Base-by-base conservation (phyloP, 2,113 vertebrate species). In the Holacanthus passer region DNA sequence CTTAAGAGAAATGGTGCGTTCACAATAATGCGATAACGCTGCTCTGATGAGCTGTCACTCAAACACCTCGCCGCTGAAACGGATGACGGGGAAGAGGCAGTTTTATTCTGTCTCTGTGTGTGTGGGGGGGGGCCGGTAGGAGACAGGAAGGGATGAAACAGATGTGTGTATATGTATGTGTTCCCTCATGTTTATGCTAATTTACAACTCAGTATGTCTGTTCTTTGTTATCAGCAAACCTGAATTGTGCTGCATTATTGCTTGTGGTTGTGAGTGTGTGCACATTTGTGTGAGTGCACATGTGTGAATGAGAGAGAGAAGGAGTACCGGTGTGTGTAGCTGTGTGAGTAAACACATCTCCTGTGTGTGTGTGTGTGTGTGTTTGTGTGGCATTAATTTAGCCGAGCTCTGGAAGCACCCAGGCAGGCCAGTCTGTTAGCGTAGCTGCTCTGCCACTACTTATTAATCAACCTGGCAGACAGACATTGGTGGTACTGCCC, bases 391-490 rank as follows among this genome's bases (percentile, higher is more conserved):
- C 75, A 65, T 91, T 89, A 83, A 87, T 91, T 87, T 77, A 82
- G 63, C 73, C 59, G 80, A 65, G 81, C 83, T 47, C 13, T 80
- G 81, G 79, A 77, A 81, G 87, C 78, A 9, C 50, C 72, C 3
- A 29, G 77, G 82, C 87, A 77, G 81, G 80, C 84, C 78, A 60
- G 87, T 84, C 70, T 79, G 88, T 86, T 83, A 89, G 88, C 70
- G 50, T 82, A 63, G 88, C 83, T 22, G 68, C 87, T 80, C 47
- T 71, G 64, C 88, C 52, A 83, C 86, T 75, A 71, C 92, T 92
- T 91, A 91, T 91, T 91, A 89, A 92, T 93, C 90, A 92, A 77
- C 77, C 89, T 90, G 90, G 89, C 91, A 87, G 88, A 89, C 73
- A 85, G 85, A 82, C 90, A 88, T 59, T 29, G 73, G 87, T 87